Evolutionary conservation across 2,888 invertebrate species (phyloP).

Genomic region (Lepidocyrtinus sp.): DNA sequence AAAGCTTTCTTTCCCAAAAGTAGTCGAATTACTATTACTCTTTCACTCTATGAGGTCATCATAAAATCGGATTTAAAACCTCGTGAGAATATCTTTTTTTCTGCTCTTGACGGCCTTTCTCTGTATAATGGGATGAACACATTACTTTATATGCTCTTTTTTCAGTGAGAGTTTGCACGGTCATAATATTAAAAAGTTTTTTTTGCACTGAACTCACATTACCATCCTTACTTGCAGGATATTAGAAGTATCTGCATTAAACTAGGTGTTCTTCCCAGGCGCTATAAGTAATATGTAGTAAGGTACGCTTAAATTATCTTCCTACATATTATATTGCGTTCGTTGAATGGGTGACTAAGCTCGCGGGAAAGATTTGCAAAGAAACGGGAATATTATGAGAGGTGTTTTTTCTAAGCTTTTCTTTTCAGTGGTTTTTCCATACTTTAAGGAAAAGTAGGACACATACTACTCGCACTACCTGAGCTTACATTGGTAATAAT

Average conservation of each 20-base stretch:
- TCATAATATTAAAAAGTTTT: slow-evolving; percentile 16
- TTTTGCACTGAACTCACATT: not conserved
- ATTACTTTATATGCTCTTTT: slow-evolving; percentile 22
- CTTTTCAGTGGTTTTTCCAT: not conserved
- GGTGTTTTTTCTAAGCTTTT: not conserved
- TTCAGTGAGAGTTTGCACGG: not conserved
- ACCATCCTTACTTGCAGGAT: too few relatives aligned
- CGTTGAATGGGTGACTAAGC: not conserved
- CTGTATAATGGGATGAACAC: slow-evolving; percentile 50
- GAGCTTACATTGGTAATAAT: not conserved
- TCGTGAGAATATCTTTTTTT: slow-evolving; percentile 48
- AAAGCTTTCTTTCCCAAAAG: not conserved
- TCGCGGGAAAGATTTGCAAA: not conserved
- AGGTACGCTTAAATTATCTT: slow-evolving; percentile 6
- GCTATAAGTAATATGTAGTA: not conserved
- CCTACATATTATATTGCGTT: not conserved
- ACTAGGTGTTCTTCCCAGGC: not conserved
- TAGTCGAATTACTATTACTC: slow-evolving; percentile 21
- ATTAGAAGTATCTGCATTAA: not conserved
- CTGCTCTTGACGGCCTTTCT: slow-evolving; percentile 29
- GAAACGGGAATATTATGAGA: not conserved
- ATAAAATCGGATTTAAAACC: slow-evolving; percentile 59
- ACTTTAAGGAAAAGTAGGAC: not conserved
- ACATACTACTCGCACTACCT: not conserved
- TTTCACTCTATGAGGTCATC: slow-evolving; percentile 31